A percentile compares a stretch with the other conserved stretches of the same genome.
phyloP scores from a whole-genome alignment of 2,113 vertebrate species.

The Bettongia penicillata region DNA sequence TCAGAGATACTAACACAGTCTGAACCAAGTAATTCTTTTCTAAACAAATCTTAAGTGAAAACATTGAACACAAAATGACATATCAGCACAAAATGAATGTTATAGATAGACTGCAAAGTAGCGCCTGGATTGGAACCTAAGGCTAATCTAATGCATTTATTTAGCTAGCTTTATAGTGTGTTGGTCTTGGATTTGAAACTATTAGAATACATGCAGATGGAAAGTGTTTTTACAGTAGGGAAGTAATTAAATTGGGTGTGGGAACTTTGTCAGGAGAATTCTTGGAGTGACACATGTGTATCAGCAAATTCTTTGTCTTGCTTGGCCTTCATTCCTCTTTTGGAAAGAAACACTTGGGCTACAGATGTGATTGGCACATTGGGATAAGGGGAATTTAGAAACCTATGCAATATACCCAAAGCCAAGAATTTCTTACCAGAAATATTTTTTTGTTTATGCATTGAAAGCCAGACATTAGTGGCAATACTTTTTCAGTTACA shows the following conservation, averaged over 20 bases:
- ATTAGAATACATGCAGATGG: slow-evolving; percentile 87
- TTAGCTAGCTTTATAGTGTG: slow-evolving; percentile 85
- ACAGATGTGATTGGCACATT: slow-evolving; percentile 74
- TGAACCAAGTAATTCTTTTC: slow-evolving; percentile 77
- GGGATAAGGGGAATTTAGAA: slow-evolving; percentile 61
- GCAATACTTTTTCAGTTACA: slow-evolving; percentile 26
- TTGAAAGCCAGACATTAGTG: slow-evolving; percentile 22
- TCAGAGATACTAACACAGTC: neutral
- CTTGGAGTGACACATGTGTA: slow-evolving; percentile 86
- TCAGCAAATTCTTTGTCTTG: slow-evolving; percentile 88
- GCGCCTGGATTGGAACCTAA: slow-evolving; percentile 79
- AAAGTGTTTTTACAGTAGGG: slow-evolving; percentile 87
- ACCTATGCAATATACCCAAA: slow-evolving; percentile 24
- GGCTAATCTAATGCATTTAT: slow-evolving; percentile 84
- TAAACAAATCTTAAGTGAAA: slow-evolving; percentile 81
- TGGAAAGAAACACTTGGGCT: slow-evolving; percentile 78
- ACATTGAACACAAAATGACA: slow-evolving; percentile 79
- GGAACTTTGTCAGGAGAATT: slow-evolving; percentile 86
- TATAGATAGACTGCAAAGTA: slow-evolving; percentile 77
- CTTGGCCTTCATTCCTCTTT: slow-evolving; percentile 80
- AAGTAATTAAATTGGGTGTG: slow-evolving; percentile 88
- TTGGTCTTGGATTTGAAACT: slow-evolving; percentile 86
- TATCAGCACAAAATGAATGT: slow-evolving; percentile 82
- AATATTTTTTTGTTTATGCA: slow-evolving; percentile 15
- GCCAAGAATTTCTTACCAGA: slow-evolving; percentile 59